Evolutionary conservation across 30 jellyfish, hydroid and myxozoan species (phyloP).

Genomic region (Aurelia sp.): DNA sequence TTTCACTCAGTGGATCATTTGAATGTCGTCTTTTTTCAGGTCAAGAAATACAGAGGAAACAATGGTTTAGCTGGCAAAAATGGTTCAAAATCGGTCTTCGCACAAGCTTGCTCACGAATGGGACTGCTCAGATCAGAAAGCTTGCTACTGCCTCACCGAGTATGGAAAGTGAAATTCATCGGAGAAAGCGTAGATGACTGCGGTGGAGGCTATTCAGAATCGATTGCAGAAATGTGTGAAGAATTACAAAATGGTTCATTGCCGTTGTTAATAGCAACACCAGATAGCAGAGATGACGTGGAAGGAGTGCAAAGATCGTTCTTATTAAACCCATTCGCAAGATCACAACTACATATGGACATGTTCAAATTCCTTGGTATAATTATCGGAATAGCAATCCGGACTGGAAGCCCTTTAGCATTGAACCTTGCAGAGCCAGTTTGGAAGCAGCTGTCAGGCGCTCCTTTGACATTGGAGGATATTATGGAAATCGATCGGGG

Average conservation of each 20-base stretch:
- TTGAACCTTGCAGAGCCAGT: slow-evolving; percentile 88
- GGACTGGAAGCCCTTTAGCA: slow-evolving; percentile 92
- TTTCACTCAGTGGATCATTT: too few species aligned
- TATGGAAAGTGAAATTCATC: slow-evolving; percentile 90
- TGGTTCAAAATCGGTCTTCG: slow-evolving; percentile 84
- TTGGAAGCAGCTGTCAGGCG: slow-evolving; percentile 90
- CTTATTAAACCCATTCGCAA: slow-evolving; percentile 67
- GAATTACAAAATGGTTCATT: slow-evolving; percentile 85
- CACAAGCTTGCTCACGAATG: slow-evolving; percentile 79
- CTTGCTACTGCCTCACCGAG: slow-evolving; percentile 87
- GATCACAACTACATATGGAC: slow-evolving; percentile 64
- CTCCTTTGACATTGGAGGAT: slow-evolving; percentile 74
- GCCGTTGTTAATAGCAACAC: slow-evolving; percentile 84
- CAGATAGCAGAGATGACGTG: slow-evolving; percentile 83
- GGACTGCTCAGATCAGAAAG: slow-evolving; percentile 71
- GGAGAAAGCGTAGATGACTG: slow-evolving; percentile 97
- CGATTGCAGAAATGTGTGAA: slow-evolving; percentile 95
- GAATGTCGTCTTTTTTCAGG: slow-evolving; percentile 42
- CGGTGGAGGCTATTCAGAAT: slow-evolving; percentile 97
- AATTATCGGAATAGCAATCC: slow-evolving; percentile 83
- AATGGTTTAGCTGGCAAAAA: slow-evolving; percentile 79
- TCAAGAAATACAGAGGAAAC: slow-evolving; percentile 73
- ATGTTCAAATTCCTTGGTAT: slow-evolving; percentile 83
- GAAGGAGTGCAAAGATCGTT: slow-evolving; percentile 63
- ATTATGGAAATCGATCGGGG: slow-evolving; percentile 81